Conservation (phyloP, 2,888 invertebrate genomes). For the Bembecia ichneumoniformis region DNA sequence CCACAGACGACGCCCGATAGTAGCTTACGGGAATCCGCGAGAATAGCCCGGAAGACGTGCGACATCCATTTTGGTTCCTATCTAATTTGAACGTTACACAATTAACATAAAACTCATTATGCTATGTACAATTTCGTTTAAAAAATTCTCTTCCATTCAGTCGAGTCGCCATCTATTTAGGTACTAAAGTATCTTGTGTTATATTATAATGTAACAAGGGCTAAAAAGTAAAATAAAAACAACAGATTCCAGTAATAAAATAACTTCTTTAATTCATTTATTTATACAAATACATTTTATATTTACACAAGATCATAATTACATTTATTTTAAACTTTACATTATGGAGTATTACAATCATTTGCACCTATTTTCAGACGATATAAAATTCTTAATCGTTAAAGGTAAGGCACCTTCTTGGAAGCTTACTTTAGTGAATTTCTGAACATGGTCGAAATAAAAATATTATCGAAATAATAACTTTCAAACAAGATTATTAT, state of each 20-base stretch:
- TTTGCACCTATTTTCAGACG: conserved; percentile 38
- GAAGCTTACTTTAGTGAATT: conserved; percentile 39
- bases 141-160: no score
- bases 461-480: not conserved
- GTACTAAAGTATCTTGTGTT: no score
- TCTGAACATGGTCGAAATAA: conserved; percentile 27
- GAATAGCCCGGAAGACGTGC: no score
- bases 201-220: no score
- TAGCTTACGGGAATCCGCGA: no score
- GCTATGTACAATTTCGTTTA: no score
- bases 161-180: no score
- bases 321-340: conserved; percentile 29
- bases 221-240: conserved; percentile 16
- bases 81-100: no score
- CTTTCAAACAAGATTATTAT: no score
- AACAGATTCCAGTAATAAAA: conserved; percentile 53
- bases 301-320: conserved; percentile 58
- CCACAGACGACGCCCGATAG: no score
- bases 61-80: no score
- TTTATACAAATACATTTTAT: conserved; percentile 50
- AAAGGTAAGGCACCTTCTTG: conserved; percentile 58
- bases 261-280: conserved; percentile 61
- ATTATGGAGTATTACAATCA: conserved; percentile 55
- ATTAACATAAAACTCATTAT: no score
- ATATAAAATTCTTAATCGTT: not conserved